Evolutionary conservation across 1,140 invertebrate species (phyloP), one percentile per base, ranked within the genome.

Genomic region (Procambarus virginalis): DNA sequence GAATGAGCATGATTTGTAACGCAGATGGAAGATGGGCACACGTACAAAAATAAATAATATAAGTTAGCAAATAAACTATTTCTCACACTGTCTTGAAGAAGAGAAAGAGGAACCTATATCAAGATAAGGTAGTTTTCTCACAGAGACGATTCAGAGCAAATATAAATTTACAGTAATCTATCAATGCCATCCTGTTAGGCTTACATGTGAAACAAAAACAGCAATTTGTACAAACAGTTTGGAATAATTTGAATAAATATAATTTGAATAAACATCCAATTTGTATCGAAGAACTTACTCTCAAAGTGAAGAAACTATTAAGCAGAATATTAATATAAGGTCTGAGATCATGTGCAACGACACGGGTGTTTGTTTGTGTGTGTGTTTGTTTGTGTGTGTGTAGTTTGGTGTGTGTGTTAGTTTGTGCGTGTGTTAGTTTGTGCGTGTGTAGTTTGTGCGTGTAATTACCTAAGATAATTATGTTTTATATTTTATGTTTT

Each of bases 31-130:
- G 84, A 86, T 86, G 84, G 84, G 75, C 73, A 76, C 51, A 45
- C 84, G 76, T 86, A 86, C 58, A 86, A 86, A 86, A 86, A 86
- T 86, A 86, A 86, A 86, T 86, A 76, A 77, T 55, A 76, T 76
- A 34, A n/a, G 76, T 85, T 85, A 75, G 76, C 34, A 84, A 84
- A 9, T 70, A 85, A 73, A 84, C 12, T 75, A 78, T 60, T 86
- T 86, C 75, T 60, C 73, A 86, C 84, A 77, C 49, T 55, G 84
- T 86, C 75, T 60, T 78, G 6, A 34, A 73, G 34, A 55, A 55
- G 51, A 55, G 51, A 55, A 55, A 55, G 68, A 73, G n/a, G 22
- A 9, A 73, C 22, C 0, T 34, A 34, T 34, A 34, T 34, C 6
- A 73, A 73, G 10, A 73, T 64, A 14, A 64, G n/a, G 12, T 64